A percentile compares a stretch with the other conserved stretches of the same genome.
These are phyloP conservation scores for Pampus argenteus DNA, from an alignment of 2,797 vertebrate genomes.

Conservation along the genomic window DNA sequence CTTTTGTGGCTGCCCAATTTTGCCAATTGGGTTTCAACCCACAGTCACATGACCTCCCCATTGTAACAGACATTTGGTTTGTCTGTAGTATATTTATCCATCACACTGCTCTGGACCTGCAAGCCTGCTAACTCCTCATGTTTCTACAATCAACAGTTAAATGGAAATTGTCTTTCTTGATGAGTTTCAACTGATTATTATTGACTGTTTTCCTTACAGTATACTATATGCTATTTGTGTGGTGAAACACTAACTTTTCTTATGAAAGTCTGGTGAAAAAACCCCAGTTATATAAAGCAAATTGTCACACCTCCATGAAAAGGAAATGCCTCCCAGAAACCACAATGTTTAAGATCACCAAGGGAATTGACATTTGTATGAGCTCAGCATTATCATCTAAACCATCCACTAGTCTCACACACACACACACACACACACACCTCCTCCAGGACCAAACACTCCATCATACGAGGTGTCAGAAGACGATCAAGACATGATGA, in stretches of 20 bases:
- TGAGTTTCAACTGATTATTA: too few relatives aligned
- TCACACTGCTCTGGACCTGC: background rate
- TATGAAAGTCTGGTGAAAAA: constrained; percentile 2
- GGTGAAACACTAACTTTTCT: background rate
- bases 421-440: constrained; percentile 47
- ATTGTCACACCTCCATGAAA: constrained; percentile 12
- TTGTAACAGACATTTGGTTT: background rate
- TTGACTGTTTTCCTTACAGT: background rate
- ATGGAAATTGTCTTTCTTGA: too few relatives aligned
- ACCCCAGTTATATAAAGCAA: constrained; percentile 5
- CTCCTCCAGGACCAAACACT: constrained; percentile 44
- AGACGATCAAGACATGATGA: constrained; percentile 65
- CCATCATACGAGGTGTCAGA: constrained; percentile 63
- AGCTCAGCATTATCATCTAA: constrained; percentile 53
- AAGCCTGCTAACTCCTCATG: background rate
- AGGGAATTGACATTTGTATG: constrained; percentile 54
- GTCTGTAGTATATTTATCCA: background rate
- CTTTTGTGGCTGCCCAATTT: background rate
- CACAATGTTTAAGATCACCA: constrained; percentile 30
- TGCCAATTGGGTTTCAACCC: constrained; percentile 24
- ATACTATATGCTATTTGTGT: too few relatives aligned
- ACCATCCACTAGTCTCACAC: constrained; percentile 28
- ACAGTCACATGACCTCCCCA: background rate
- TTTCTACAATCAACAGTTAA: background rate
- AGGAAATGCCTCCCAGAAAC: constrained; percentile 35